Evolutionary conservation across 2,797 vertebrate genomes (phyloP).

Genomic region (Rhinogobio ventralis): DNA sequence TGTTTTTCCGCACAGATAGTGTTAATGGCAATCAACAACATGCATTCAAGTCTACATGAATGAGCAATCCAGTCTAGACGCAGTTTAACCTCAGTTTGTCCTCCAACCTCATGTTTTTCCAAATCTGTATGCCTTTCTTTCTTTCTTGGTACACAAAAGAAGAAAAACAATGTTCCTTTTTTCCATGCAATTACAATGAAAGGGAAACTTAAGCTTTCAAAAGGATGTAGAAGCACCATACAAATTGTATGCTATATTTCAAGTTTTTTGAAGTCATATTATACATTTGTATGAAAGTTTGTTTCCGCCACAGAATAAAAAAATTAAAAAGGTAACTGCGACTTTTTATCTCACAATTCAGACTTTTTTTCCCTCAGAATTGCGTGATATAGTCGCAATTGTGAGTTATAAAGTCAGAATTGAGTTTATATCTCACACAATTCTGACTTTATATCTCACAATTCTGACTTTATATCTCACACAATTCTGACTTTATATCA

Average conservation of each 20-base stretch:
- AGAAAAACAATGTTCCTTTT: not conserved
- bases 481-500: too few relatives aligned
- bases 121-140: not conserved
- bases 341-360: too few relatives aligned
- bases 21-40: not conserved
- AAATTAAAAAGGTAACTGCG: too few relatives aligned
- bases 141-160: not conserved
- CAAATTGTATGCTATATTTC: not conserved
- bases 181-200: slow-evolving; percentile 9
- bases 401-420: too few relatives aligned
- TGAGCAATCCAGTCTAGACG: not conserved
- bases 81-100: slow-evolving; percentile 10
- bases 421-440: too few relatives aligned
- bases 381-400: too few relatives aligned
- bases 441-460: too few relatives aligned
- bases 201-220: not conserved
- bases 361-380: too few relatives aligned
- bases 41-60: not conserved
- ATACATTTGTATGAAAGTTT: not conserved
- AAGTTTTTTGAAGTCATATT: not conserved
- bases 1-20: not conserved
- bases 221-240: not conserved
- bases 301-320: too few relatives aligned
- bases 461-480: too few relatives aligned
- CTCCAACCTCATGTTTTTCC: not conserved